Evolutionary conservation across 1,140 invertebrate species (phyloP), one percentile per base, ranked within the genome.

Genomic region (Heliothis virescens): DNA sequence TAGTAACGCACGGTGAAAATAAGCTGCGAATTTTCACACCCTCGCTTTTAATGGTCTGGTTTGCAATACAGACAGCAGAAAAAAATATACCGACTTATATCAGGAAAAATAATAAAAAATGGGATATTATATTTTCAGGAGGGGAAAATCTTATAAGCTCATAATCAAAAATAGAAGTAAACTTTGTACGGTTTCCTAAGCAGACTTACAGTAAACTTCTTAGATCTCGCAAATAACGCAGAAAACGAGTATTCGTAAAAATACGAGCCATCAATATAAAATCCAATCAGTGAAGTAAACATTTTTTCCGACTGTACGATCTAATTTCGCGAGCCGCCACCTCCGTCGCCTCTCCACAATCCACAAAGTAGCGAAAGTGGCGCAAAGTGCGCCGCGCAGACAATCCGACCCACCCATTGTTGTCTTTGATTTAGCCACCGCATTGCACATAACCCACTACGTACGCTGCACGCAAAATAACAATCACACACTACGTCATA

Each of bases 311-410:
- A 81, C 85, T 48, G 65, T 88, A 89, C 87, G 65, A 71, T 89
- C 83, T 89, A 86, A 91, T 90, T 90, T 88, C 81, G 82, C 86
- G 85, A 84, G 80, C 81, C 81, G 79, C 69, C 83, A 84, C 84
- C 67, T 67, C 75, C 62, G 75, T 67, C 79, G 79, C 57, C 83
- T 86, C 85, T 86, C 81, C 83, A 89, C 86, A 87, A 89, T 86
- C 84, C 86, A 87, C 89, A 88, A 88, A 92, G 86, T 89, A 90
- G 87, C 87, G 85, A 90, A 90, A 92, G 89, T 90, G 90, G 87
- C 86, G 85, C 83, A 84, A 88, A 91, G 81, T 88, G 87, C 74
- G 50, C 59, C 74, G 86, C 77, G 84, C 84, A 88, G 85, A 91
- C 90, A 91, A 92, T 89, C 85, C 83, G 74, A 73, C 75, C 81